Base-by-base conservation (phyloP, 1,140 invertebrate species). In the Penaeus indicus region DNA sequence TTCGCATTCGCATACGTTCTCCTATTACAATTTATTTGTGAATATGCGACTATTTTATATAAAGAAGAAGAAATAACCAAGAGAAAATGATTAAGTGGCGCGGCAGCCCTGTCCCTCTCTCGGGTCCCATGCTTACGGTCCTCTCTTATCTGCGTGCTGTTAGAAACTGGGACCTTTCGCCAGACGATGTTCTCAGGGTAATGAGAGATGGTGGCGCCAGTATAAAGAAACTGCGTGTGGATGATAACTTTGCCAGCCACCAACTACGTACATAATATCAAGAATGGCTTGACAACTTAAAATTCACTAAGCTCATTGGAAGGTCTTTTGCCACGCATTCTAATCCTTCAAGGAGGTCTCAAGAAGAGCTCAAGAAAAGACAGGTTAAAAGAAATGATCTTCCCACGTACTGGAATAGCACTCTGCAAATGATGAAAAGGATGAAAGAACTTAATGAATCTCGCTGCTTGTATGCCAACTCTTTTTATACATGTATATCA, bases 371-470 rank as follows among this genome's bases (percentile, higher is more conserved):
- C n/a, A 85, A 47, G 38, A 42, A 79, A 84, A 25, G 32, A 22
- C 83, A 84, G 67, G 60, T 25, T 69, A 32, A 63, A 42, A 64
- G 22, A 84, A 84, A 85, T 69, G 83, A 85, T 64, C 18, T 72
- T 69, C 63, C 60, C 54, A 85, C 83, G n/a, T 62, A 38, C 62
- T 42, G 83, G 83, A 85, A 85, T 5, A 85, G 83, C 83, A 84
- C 62, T 72, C 38, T 84, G 8, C 83, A 63, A 62, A 84, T 84
- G 62, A 69, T 69, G 67, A 38, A 67, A 72, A 83, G 83, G 63
- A 85, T 69, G 63, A 85, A 67, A 69, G 83, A 85, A 75, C 63
- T 85, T 47, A 85, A 85, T 69, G 62, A 85, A 75, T 69, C 83
- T 80, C 78, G 72, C 63, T 75, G 83, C 63, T 85, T 80, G 10